These are phyloP conservation scores for Kryptopterus vitreolus DNA, from an alignment of 2,797 vertebrate species.

Conservation along the genomic window DNA sequence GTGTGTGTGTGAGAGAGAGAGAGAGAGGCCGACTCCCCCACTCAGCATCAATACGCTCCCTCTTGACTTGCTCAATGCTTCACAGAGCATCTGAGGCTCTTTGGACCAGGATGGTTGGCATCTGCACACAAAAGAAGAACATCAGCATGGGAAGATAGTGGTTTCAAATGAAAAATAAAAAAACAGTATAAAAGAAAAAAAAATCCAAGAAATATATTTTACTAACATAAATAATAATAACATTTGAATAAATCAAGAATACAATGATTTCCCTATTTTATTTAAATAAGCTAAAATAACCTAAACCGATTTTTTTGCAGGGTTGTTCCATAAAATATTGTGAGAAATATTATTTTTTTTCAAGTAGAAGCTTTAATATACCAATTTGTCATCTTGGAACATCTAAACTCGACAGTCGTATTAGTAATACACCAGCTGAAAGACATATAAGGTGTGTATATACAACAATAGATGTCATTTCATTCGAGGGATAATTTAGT, in stretches of 20 bases:
- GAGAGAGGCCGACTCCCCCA: constrained; percentile 42
- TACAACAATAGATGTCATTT: not conserved
- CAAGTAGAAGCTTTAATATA: not conserved
- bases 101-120: constrained; percentile 1
- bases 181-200: too few species aligned
- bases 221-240: too few species aligned
- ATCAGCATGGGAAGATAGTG: too few species aligned
- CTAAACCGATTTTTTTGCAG: not conserved
- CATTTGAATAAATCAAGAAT: too few species aligned
- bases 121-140: not conserved
- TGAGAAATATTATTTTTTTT: too few species aligned
- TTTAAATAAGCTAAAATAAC: not conserved
- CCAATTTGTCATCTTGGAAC: not conserved
- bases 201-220: too few species aligned
- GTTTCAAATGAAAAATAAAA: too few species aligned
- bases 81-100: constrained; percentile 21
- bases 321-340: too few species aligned
- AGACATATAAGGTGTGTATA: not conserved
- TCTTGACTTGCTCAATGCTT: constrained; percentile 35
- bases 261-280: not conserved
- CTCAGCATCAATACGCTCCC: constrained; percentile 43
- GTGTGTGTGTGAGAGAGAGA: constrained; percentile 3
- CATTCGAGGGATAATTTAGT: not conserved
- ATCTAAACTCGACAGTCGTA: not conserved
- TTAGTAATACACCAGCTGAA: not conserved